Percentiles rank a stretch among this genome's conserved stretches.
These are phyloP conservation scores for Baronia brevicornis DNA, from an alignment of 2,888 invertebrate species.

Conservation along the genomic window DNA sequence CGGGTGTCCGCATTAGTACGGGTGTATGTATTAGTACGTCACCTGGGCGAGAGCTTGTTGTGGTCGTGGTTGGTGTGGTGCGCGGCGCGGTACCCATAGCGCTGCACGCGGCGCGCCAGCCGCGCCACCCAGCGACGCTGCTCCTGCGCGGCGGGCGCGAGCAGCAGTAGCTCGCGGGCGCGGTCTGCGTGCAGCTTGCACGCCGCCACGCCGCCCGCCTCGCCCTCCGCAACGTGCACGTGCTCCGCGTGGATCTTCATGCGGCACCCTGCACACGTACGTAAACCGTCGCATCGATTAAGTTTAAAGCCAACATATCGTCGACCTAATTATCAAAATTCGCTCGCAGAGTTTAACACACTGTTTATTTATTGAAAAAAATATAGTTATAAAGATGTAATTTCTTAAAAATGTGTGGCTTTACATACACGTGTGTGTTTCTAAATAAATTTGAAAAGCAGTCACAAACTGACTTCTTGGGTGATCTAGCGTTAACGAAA, in stretches of 20 bases:
- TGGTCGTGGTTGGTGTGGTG: conserved; percentile 71
- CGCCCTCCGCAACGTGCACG: conserved; percentile 83
- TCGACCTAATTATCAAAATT: no score
- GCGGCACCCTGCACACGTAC: conserved; percentile 89
- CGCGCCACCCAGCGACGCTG: conserved; percentile 96
- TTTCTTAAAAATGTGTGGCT: not conserved
- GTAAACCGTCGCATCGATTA: no score
- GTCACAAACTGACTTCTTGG: no score
- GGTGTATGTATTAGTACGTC: conserved; percentile 76
- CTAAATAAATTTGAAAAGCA: no score
- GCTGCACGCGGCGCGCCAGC: conserved; percentile 93
- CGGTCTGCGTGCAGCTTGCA: conserved; percentile 98
- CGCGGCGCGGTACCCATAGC: conserved; percentile 95
- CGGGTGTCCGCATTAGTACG: not conserved
- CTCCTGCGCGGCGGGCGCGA: conserved; percentile 89
- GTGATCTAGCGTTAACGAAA: no score
- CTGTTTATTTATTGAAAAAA: not conserved
- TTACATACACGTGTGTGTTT: no score
- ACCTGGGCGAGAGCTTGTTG: conserved; percentile 81
- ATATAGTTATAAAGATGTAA: not conserved
- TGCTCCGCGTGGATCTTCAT: conserved; percentile 99
- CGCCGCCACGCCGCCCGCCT: conserved; percentile 93
- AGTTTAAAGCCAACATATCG: no score
- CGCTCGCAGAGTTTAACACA: not conserved
- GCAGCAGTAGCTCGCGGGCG: conserved; percentile 93